Evolutionary conservation across 2,113 vertebrate species (phyloP).

Genomic region (Laterallus jamaicensis): DNA sequence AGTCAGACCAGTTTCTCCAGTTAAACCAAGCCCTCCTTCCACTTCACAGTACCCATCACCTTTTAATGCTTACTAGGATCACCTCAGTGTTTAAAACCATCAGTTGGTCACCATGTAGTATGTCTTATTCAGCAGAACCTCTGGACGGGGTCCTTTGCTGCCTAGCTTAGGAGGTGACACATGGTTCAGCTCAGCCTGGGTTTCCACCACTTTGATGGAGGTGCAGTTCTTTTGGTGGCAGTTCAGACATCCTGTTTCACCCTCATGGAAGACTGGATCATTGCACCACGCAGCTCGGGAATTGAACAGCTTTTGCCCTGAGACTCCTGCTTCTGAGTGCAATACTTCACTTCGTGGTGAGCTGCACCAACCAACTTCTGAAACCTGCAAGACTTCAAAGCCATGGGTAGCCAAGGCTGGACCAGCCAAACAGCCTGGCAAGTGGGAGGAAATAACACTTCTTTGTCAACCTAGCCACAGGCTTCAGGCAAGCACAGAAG

Average conservation of each 20-base stretch:
- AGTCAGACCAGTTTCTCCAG: not conserved
- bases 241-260: not conserved
- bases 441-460: not conserved
- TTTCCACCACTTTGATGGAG: not conserved
- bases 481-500: not conserved
- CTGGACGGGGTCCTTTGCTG: not conserved
- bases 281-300: not conserved
- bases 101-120: not conserved
- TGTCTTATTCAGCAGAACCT: not conserved
- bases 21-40: not conserved
- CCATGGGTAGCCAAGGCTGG: not conserved
- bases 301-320: not conserved
- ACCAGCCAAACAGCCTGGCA: fast-evolving
- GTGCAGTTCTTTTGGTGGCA: not conserved
- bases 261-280: not conserved
- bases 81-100: not conserved
- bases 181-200: not conserved
- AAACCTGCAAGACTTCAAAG: not conserved
- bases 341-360: too few species aligned
- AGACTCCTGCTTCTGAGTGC: not conserved
- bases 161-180: not conserved
- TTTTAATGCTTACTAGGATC: not conserved
- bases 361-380: not conserved
- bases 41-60: not conserved
- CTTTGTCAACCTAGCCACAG: not conserved